Percentiles rank a stretch among this genome's conserved stretches.
phyloP scores from a whole-genome alignment of 2,113 vertebrate species.

The Hemiprocne comata region DNA sequence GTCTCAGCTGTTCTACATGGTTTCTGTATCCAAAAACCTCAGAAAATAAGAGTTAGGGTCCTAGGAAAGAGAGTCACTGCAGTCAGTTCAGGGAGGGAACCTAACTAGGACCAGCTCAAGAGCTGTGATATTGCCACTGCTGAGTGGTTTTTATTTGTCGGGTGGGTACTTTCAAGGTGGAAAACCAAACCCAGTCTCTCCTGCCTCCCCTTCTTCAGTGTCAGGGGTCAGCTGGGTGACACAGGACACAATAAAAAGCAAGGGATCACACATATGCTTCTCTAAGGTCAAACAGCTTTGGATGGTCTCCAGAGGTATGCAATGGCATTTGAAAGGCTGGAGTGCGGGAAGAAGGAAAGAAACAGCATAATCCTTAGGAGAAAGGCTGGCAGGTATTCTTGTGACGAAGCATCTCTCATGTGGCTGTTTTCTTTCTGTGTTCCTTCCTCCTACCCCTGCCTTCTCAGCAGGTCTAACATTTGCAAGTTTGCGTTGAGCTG shows the following conservation, averaged over 20 bases:
- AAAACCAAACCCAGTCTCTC: background rate
- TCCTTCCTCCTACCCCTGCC: background rate
- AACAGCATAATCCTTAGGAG: background rate
- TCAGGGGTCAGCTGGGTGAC: background rate
- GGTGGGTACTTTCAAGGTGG: rapidly evolving
- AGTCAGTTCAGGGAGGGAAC: rapidly evolving
- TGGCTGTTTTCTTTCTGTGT: background rate
- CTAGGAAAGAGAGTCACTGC: background rate
- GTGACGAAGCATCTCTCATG: background rate
- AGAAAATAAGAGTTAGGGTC: background rate
- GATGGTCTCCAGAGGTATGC: background rate
- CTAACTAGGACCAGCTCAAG: background rate
- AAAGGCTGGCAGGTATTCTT: background rate
- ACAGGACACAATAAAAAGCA: background rate
- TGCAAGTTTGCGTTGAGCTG: background rate
- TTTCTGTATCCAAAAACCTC: background rate
- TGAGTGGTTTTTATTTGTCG: background rate
- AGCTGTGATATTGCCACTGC: background rate
- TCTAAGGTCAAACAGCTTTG: background rate
- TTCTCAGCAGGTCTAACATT: background rate
- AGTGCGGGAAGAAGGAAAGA: background rate
- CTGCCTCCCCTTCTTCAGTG: background rate
- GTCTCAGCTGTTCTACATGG: background rate
- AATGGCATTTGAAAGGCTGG: background rate
- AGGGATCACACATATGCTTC: background rate